phyloP scores from a whole-genome alignment of 2,113 vertebrate genomes.

The Zosterops lateralis region DNA sequence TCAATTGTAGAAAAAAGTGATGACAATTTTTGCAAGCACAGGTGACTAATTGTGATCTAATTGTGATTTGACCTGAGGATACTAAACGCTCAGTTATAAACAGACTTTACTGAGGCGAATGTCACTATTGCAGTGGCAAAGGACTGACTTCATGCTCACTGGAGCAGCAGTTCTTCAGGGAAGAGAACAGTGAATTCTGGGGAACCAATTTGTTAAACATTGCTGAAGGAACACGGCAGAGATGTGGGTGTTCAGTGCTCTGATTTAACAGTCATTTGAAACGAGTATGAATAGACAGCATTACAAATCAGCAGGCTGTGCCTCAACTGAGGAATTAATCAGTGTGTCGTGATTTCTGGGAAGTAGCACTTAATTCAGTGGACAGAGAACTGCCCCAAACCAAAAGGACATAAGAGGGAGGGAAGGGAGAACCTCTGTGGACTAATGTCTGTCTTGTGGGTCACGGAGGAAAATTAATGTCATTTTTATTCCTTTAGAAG shows the following conservation, averaged over 20 bases:
- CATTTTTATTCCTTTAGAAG: not conserved
- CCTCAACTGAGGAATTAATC: constrained; percentile 43
- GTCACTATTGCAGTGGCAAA: not conserved
- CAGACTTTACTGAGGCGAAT: not conserved
- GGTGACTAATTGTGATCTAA: constrained; percentile 11
- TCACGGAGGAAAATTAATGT: accelerated
- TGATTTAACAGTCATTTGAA: constrained; percentile 67
- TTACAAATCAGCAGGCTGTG: constrained; percentile 42
- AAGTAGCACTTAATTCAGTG: constrained; percentile 44
- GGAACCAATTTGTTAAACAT: constrained; percentile 21
- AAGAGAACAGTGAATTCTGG: constrained; percentile 31
- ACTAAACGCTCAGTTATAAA: not conserved
- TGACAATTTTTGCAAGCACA: constrained; percentile 60
- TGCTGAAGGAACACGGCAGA: constrained; percentile 32
- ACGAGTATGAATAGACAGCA: constrained; percentile 55
- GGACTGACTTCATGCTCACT: not conserved
- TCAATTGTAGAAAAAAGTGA: not conserved
- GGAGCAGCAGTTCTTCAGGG: constrained; percentile 1
- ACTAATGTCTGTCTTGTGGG: not conserved
- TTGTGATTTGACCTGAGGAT: constrained; percentile 28
- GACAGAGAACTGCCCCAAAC: constrained; percentile 2
- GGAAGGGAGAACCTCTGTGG: not conserved
- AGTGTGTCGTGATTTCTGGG: constrained; percentile 35
- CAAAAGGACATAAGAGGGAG: not conserved
- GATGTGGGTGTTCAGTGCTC: constrained; percentile 50